Evolutionary conservation across 1,140 invertebrate genomes (phyloP).

Genomic region (Pinna nobilis): DNA sequence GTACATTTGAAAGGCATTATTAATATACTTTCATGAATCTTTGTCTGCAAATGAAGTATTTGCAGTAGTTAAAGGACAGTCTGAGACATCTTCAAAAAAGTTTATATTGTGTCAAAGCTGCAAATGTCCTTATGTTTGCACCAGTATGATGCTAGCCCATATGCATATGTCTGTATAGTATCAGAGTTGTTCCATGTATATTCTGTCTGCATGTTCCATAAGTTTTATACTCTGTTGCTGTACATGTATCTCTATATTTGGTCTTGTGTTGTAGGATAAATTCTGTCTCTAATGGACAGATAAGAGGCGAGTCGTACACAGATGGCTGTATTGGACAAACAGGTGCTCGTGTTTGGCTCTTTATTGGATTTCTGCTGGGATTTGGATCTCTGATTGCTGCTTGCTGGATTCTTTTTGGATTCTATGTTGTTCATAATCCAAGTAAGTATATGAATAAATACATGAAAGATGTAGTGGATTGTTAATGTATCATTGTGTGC

Average conservation of each 20-base stretch:
- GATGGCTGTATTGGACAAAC: constrained; percentile 91
- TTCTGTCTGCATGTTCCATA: too few species aligned
- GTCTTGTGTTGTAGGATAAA: constrained; percentile 84
- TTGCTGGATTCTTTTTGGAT: constrained; percentile 94
- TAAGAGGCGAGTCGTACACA: constrained; percentile 89
- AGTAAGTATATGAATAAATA: background rate
- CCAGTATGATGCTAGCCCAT: too few species aligned
- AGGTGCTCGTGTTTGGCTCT: constrained; percentile 95
- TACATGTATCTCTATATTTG: background rate
- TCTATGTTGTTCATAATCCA: constrained; percentile 74
- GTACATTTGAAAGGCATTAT: too few species aligned
- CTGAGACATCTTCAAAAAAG: too few species aligned
- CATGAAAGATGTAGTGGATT: background rate
- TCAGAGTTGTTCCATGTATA: too few species aligned
- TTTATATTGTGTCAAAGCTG: too few species aligned
- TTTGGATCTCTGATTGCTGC: constrained; percentile 97
- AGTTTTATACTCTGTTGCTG: background rate
- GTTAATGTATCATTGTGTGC: too few species aligned
- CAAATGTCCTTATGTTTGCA: too few species aligned
- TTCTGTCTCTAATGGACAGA: constrained; percentile 95
- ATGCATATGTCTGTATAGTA: too few species aligned
- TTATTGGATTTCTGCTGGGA: constrained; percentile 96
- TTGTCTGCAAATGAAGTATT: too few species aligned
- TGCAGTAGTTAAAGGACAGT: too few species aligned
- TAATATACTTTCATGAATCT: too few species aligned